These are phyloP conservation scores for Phortica variegata DNA, from an alignment of 1,140 invertebrate genomes.

Conservation along the genomic window DNA sequence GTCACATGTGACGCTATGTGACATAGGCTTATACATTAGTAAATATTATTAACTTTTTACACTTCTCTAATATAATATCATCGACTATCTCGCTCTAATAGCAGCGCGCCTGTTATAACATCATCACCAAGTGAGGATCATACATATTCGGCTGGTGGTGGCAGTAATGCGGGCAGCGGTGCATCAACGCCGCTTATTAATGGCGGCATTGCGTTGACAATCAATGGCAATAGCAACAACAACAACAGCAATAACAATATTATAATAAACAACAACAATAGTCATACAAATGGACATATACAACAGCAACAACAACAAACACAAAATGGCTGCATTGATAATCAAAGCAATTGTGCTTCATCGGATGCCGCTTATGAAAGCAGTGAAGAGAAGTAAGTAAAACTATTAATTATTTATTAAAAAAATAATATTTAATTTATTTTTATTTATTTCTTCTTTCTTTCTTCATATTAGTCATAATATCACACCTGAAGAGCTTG, in stretches of 20 bases:
- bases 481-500: conserved; percentile 60
- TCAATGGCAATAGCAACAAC: conserved; percentile 33
- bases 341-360: conserved; percentile 52
- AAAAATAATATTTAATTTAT: conserved; percentile 3
- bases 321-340: conserved; percentile 15
- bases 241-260: not conserved
- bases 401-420: not conserved
- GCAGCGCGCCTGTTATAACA: conserved; percentile 64
- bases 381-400: conserved; percentile 59
- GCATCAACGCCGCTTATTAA: conserved; percentile 40
- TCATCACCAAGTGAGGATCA: conserved; percentile 77
- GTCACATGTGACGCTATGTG: no score
- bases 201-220: conserved; percentile 6
- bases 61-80: not conserved
- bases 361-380: conserved; percentile 61
- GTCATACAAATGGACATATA: conserved; percentile 10
- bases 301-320: conserved; percentile 15
- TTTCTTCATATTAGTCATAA: conserved; percentile 40
- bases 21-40: no score
- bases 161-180: conserved; percentile 44
- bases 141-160: conserved; percentile 66
- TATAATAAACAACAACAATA: conserved; percentile 3
- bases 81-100: not conserved
- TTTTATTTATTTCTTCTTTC: not conserved
- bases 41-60: not conserved